Conservation (phyloP, 2,888 invertebrate genomes). For the Tipula helvola region DNA sequence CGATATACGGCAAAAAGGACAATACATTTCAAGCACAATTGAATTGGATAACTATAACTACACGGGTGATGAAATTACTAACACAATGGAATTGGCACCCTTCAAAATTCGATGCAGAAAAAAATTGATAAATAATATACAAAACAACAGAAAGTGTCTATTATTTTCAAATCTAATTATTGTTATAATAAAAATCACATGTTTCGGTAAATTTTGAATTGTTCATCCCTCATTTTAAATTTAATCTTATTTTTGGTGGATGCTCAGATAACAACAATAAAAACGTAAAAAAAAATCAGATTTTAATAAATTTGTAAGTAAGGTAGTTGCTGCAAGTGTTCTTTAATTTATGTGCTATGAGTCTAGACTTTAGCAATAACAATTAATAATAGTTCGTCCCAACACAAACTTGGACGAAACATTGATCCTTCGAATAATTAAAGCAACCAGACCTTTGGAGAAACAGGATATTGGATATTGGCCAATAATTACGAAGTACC, state of each 20-base stretch:
- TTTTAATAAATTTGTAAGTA: no score
- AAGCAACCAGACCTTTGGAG: no score
- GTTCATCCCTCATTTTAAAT: not conserved
- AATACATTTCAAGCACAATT: not conserved
- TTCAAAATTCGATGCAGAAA: not conserved
- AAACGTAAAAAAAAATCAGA: not conserved
- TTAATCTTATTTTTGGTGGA: not conserved
- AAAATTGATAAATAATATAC: not conserved
- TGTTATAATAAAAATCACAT: not conserved
- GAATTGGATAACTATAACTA: not conserved
- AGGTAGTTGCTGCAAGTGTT: no score
- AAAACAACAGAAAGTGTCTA: not conserved
- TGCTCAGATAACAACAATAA: not conserved
- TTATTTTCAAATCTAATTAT: not conserved
- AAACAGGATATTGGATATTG: no score
- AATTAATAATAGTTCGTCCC: no score
- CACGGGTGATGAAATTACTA: not conserved
- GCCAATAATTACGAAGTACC: no score
- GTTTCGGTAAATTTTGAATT: not conserved
- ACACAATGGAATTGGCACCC: not conserved
- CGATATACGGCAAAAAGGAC: not conserved
- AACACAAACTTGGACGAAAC: no score
- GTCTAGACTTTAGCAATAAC: no score
- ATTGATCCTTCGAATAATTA: no score
- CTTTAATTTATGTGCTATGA: no score